Percentiles rank a stretch among this genome's conserved stretches.
Conservation (phyloP, 2,797 vertebrate genomes). For the Yasuhikotakia modesta region DNA sequence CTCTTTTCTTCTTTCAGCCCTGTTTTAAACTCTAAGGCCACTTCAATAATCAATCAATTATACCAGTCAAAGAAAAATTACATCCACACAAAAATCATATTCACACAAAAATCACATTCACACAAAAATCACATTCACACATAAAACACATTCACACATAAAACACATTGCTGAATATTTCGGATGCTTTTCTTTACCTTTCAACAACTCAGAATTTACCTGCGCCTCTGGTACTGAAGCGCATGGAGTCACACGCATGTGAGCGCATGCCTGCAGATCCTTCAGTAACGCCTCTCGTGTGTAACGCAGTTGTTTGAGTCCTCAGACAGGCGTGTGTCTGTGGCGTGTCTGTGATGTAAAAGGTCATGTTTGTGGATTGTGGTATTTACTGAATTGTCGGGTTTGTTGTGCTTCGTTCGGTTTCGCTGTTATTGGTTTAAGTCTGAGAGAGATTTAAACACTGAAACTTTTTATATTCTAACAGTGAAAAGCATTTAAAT, state of each 20-base stretch:
- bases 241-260: not conserved
- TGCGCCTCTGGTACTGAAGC: slow-evolving; percentile 22
- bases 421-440: not conserved
- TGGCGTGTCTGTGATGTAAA: not conserved
- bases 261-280: slow-evolving; percentile 21
- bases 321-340: not conserved
- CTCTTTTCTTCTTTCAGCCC: not conserved
- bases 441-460: slow-evolving; percentile 1
- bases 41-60: slow-evolving; percentile 33
- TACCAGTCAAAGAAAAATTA: slow-evolving; percentile 14
- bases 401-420: not conserved
- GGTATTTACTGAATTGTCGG: slow-evolving; percentile 15
- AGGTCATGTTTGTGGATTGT: slow-evolving; percentile 9
- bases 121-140: not conserved
- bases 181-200: slow-evolving; percentile 3
- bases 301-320: slow-evolving; percentile 27
- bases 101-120: not conserved
- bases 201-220: not conserved
- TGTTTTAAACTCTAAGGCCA: slow-evolving; percentile 6
- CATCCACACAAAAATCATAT: too few species aligned
- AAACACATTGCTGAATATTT: too few species aligned
- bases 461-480: not conserved
- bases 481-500: not conserved
- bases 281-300: slow-evolving; percentile 1
- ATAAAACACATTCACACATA: too few species aligned